Conservation (phyloP, 2,113 vertebrate genomes). For the Barbus barbus region DNA sequence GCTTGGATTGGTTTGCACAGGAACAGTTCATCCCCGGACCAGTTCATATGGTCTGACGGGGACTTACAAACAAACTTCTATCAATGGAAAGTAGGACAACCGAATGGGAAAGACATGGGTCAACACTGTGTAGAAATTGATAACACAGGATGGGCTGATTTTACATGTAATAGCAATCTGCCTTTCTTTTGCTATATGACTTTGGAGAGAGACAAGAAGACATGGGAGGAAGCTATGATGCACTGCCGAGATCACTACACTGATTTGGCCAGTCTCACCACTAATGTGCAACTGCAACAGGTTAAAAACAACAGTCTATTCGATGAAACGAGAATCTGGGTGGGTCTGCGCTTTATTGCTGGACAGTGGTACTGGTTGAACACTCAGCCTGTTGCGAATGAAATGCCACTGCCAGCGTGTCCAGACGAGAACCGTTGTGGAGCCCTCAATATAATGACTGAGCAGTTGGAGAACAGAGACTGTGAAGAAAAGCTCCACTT, state of each 20-base stretch:
- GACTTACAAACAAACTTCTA: background rate
- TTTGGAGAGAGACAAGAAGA: constrained; percentile 44
- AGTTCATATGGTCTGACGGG: constrained; percentile 48
- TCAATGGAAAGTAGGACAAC: background rate
- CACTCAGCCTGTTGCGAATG: accelerated
- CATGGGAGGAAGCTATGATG: constrained; percentile 42
- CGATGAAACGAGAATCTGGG: constrained; percentile 26
- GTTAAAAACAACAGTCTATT: background rate
- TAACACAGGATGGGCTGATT: background rate
- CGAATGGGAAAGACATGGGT: accelerated
- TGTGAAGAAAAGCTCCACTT: constrained; percentile 60
- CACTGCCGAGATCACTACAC: constrained; percentile 36
- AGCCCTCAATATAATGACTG: constrained; percentile 18
- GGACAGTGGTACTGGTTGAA: constrained; percentile 52
- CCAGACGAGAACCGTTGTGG: constrained; percentile 58
- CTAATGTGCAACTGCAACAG: background rate
- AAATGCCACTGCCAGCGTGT: constrained; percentile 36
- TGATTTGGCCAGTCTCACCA: constrained; percentile 32
- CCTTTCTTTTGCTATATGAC: constrained; percentile 39
- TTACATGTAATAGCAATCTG: accelerated
- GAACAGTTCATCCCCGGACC: accelerated
- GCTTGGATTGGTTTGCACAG: constrained; percentile 47
- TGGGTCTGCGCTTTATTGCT: constrained; percentile 42
- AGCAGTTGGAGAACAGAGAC: constrained; percentile 44
- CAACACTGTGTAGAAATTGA: background rate